Percentiles rank a stretch among this genome's conserved stretches.
phyloP scores from a whole-genome alignment of 2,888 invertebrate species.

The Ormyrus labotus region DNA sequence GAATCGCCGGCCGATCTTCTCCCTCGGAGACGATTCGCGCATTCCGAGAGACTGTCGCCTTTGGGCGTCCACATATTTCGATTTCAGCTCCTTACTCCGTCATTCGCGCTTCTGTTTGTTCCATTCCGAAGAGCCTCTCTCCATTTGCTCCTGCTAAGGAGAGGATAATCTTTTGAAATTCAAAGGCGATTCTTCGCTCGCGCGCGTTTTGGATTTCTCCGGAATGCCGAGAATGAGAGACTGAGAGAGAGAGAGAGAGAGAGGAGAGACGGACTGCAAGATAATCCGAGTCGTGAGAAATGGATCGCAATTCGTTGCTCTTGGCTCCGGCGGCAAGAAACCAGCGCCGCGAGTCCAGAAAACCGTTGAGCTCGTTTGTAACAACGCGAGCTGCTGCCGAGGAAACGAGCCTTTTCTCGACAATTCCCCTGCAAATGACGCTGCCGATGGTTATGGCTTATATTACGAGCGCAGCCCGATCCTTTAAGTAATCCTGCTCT shows the following conservation, averaged over 20 bases:
- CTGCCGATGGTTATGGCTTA: slow-evolving; percentile 8
- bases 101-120: slow-evolving; percentile 20
- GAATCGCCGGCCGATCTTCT: slow-evolving; percentile 61
- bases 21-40: slow-evolving; percentile 39
- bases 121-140: not conserved
- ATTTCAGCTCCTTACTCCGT: not conserved
- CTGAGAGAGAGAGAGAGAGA: slow-evolving; percentile 42
- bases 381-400: not conserved
- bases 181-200: slow-evolving; percentile 56
- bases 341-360: slow-evolving; percentile 11
- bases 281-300: slow-evolving; percentile 57
- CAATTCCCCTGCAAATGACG: slow-evolving; percentile 6
- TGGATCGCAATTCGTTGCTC: slow-evolving; percentile 55
- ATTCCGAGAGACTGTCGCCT: slow-evolving; percentile 55
- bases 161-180: slow-evolving; percentile 57
- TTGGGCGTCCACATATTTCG: slow-evolving; percentile 45
- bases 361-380: slow-evolving; percentile 35
- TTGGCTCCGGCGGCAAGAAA: not conserved
- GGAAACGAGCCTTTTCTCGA: slow-evolving; percentile 34
- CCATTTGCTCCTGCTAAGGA: slow-evolving; percentile 24
- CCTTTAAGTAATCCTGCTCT: too few relatives aligned
- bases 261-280: slow-evolving; percentile 56
- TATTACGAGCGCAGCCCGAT: not conserved
- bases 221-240: slow-evolving; percentile 50
- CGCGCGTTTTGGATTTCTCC: slow-evolving; percentile 48